Percentiles rank a stretch among this genome's conserved stretches.
Conservation (phyloP, 1,140 invertebrate species). For the Heliconius hermathena region DNA sequence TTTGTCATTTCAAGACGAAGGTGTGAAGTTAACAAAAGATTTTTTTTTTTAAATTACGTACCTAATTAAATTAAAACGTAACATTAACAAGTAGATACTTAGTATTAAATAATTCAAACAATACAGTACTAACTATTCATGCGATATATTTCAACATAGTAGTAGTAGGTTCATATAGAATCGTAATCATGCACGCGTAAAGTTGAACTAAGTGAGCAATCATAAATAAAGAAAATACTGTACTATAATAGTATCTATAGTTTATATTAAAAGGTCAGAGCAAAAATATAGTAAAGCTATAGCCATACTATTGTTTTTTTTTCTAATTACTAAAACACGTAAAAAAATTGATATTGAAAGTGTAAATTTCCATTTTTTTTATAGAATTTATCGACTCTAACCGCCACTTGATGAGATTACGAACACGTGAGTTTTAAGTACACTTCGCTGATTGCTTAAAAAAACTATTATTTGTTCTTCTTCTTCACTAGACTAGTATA, state of each 20-base stretch:
- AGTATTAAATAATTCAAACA: not conserved
- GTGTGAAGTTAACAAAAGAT: no score
- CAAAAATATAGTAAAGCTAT: not conserved
- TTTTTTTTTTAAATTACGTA: no score
- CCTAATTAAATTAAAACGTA: no score
- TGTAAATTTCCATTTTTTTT: not conserved
- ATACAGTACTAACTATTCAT: not conserved
- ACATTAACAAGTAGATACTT: no score
- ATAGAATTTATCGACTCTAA: no score
- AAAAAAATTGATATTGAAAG: not conserved
- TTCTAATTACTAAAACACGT: not conserved
- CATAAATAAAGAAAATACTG: slow-evolving; percentile 10
- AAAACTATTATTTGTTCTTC: no score
- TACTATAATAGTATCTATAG: not conserved
- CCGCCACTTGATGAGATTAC: no score
- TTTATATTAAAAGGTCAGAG: not conserved
- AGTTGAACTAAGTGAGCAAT: not conserved
- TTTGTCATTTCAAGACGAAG: no score
- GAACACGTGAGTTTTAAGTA: no score
- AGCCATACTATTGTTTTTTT: not conserved
- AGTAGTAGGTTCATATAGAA: not conserved
- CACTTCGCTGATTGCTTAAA: no score
- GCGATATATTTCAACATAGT: not conserved
- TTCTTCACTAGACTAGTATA: no score
- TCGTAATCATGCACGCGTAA: not conserved